Evolutionary conservation across 2,113 vertebrate species (phyloP), one percentile per base, ranked within the genome.

Genomic region (Plotosus lineatus): DNA sequence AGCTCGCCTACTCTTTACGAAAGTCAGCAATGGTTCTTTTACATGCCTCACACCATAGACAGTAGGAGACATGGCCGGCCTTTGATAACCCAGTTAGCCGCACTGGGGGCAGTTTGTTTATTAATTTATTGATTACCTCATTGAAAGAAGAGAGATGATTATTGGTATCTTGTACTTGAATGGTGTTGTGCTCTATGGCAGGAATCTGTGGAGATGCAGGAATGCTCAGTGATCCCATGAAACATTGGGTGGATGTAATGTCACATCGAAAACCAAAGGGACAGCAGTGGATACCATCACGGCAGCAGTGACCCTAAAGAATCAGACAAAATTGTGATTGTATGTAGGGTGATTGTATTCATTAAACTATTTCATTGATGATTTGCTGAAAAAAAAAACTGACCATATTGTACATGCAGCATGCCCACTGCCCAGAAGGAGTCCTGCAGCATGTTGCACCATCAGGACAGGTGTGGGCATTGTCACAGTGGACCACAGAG

Each of bases 241-340:
- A 19, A 77, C 90, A 90, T 0, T 46, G 36, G 0, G n/a, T 46
- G 19, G 85, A 90, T 9, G 87, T 86, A 21, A 19, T 2, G 75
- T 92, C 90, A 76, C 90, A 91, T 81, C 81, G 40, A 5, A 23
- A 89, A 51, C 89, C 90, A n/a, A 46, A 17, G 1, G 87, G 87
- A 80, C 92, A 92, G 26, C 90, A 92, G 68, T 89, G 89, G 48
- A 31, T 28, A 15, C 91, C 92, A 79, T 90, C 87, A 19, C 55
- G n/a, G 81, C 93, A 93, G 77, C 91, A 93, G 61, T 66, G 60
- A 11, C 75, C 90, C 92, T 92, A 46, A 48, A 69, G 17, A 33
- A 50, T 8, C 8, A 65, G 40, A 15, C 8, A 26, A 78, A 48
- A 74, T 55, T 14, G 42, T 33, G 79, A 56, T n/a, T n/a, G n/a